Evolutionary conservation across 2,113 vertebrate species (phyloP).

Genomic region (Aphyosemion australe): DNA sequence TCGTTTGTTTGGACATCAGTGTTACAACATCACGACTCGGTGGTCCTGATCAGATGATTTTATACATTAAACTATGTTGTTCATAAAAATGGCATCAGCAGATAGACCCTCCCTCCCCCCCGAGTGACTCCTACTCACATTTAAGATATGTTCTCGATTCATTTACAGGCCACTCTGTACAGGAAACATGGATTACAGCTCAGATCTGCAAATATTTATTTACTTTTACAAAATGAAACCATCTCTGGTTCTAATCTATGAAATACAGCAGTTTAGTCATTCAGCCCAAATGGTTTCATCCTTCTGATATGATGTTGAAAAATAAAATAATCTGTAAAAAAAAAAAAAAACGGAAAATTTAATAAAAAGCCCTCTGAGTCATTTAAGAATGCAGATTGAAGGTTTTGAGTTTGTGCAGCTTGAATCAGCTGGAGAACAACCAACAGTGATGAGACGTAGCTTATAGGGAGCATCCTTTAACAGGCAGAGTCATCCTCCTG

Average conservation of each 20-base stretch:
- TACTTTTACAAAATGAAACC: slow-evolving; percentile 63
- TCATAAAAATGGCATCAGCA: slow-evolving; percentile 51
- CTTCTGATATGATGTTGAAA: slow-evolving; percentile 41
- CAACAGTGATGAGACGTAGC: slow-evolving; percentile 40
- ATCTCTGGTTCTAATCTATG: slow-evolving; percentile 72
- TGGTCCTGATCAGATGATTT: slow-evolving; percentile 46
- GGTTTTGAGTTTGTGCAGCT: background rate
- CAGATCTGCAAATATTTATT: slow-evolving; percentile 44
- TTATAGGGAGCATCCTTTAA: slow-evolving; percentile 34
- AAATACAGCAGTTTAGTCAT: slow-evolving; percentile 72
- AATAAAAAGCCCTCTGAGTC: slow-evolving; percentile 22
- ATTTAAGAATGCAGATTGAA: slow-evolving; percentile 31
- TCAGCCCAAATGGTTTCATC: slow-evolving; percentile 47
- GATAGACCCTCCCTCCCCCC: slow-evolving; percentile 26
- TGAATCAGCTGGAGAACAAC: slow-evolving; percentile 8
- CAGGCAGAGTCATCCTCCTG: slow-evolving; percentile 5
- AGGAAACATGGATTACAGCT: slow-evolving; percentile 65
- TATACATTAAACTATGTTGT: slow-evolving; percentile 47
- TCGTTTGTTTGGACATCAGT: slow-evolving; percentile 38
- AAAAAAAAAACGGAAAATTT: slow-evolving; percentile 44
- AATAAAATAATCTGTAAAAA: slow-evolving; percentile 58
- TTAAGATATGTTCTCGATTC: slow-evolving; percentile 57
- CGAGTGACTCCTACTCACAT: slow-evolving; percentile 41
- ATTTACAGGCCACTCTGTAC: slow-evolving; percentile 72
- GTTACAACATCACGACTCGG: slow-evolving; percentile 44